Conservation (phyloP, 2,888 invertebrate species). For the Orthosia cruda region DNA sequence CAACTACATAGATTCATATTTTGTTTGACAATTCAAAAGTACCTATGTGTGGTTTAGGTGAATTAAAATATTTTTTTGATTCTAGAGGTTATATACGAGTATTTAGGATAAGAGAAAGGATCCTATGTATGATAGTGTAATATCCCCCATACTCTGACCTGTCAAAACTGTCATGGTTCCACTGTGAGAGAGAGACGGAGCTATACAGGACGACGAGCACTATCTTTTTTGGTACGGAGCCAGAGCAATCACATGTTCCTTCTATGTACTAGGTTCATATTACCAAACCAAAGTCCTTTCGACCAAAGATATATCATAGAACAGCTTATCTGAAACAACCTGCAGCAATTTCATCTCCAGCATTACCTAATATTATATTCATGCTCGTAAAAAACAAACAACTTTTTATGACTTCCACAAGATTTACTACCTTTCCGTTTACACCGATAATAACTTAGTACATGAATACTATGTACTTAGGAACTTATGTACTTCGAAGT, state of each 20-base stretch:
- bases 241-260: neutral
- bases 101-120: too few relatives aligned
- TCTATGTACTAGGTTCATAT: neutral
- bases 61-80: too few relatives aligned
- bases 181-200: too few relatives aligned
- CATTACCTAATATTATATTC: slow-evolving; percentile 63
- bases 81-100: too few relatives aligned
- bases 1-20: too few relatives aligned
- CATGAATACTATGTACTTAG: slow-evolving; percentile 50
- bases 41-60: too few relatives aligned
- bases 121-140: too few relatives aligned
- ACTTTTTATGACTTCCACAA: slow-evolving; percentile 63
- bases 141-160: too few relatives aligned
- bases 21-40: too few relatives aligned
- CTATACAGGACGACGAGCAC: too few relatives aligned
- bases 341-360: slow-evolving; percentile 52
- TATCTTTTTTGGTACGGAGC: neutral
- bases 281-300: slow-evolving; percentile 1
- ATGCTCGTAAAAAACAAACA: slow-evolving; percentile 66
- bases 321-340: slow-evolving; percentile 40
- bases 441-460: slow-evolving; percentile 56
- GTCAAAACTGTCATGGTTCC: too few relatives aligned
- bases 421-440: slow-evolving; percentile 61
- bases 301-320: slow-evolving; percentile 7
- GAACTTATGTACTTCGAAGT: slow-evolving; percentile 37